These are phyloP conservation scores for Polypedilum vanderplanki DNA, from an alignment of 1,140 invertebrate species.

Conservation along the genomic window DNA sequence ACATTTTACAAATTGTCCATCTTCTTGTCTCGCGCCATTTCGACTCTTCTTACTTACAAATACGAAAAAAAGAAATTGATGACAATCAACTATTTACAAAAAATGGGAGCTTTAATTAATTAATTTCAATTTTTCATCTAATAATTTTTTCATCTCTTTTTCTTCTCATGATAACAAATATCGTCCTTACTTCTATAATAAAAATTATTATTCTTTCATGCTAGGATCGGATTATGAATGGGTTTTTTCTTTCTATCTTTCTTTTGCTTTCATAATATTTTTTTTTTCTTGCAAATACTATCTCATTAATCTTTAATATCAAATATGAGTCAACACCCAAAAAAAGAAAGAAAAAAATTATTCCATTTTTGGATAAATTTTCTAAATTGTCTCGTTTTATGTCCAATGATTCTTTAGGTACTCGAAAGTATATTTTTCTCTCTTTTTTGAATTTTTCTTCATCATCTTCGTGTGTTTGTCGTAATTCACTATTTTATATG, in stretches of 20 bases:
- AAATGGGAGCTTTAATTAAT: too few species aligned
- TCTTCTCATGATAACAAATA: too few species aligned
- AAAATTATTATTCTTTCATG: background rate
- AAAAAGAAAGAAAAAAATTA: background rate
- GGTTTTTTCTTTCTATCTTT: background rate
- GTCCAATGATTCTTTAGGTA: background rate
- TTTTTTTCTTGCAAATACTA: background rate
- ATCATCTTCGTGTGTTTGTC: background rate
- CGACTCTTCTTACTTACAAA: conserved; percentile 13
- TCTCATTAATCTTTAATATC: conserved; percentile 15
- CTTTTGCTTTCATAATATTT: too few species aligned
- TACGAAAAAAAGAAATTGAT: conserved; percentile 12
- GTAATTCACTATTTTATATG: conserved; percentile 24
- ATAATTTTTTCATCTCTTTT: too few species aligned
- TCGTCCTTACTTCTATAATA: too few species aligned
- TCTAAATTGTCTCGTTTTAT: background rate
- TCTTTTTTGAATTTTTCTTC: background rate
- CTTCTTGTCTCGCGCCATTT: background rate
- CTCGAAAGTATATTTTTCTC: background rate
- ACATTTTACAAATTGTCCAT: conserved; percentile 17
- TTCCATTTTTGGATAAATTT: background rate
- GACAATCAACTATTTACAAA: background rate
- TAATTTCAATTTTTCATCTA: too few species aligned
- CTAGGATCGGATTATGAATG: conserved; percentile 16
- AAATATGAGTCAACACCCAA: background rate